Conservation (phyloP, 2,888 invertebrate species). For the Pandemis heparana region DNA sequence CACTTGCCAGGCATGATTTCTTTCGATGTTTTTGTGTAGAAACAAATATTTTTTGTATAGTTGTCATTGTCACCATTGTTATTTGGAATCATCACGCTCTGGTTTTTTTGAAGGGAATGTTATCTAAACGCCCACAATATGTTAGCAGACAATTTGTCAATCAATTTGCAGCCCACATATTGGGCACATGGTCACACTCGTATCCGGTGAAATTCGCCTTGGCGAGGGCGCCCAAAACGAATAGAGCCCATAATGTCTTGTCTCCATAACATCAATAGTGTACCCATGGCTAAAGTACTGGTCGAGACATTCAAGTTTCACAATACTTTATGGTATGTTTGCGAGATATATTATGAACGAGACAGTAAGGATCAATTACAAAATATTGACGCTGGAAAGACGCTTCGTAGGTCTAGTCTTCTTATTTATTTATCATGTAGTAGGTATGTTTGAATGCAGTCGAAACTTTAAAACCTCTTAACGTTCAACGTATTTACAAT, state of each 20-base stretch:
- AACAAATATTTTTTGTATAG: no score
- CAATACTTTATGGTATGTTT: neutral
- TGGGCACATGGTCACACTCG: conserved; percentile 49
- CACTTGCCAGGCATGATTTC: no score
- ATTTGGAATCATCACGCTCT: neutral
- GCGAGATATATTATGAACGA: neutral
- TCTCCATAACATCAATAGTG: conserved; percentile 26
- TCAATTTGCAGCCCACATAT: conserved; percentile 41
- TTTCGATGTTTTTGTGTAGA: no score
- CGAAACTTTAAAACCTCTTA: no score
- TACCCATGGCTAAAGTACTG: conserved; percentile 39
- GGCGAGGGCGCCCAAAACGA: conserved; percentile 49
- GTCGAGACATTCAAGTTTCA: neutral
- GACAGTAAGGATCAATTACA: neutral
- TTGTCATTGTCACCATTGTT: neutral
- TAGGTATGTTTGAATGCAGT: no score
- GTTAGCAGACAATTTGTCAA: conserved; percentile 17
- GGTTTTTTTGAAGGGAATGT: neutral
- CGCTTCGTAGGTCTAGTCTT: neutral
- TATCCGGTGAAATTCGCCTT: conserved; percentile 65
- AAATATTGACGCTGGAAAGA: neutral
- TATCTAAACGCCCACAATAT: neutral
- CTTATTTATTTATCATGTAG: neutral
- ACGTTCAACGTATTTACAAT: no score
- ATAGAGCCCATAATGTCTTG: conserved; percentile 28